Conservation (phyloP, 2,888 invertebrate genomes). For the Mactromeris polynyma region DNA sequence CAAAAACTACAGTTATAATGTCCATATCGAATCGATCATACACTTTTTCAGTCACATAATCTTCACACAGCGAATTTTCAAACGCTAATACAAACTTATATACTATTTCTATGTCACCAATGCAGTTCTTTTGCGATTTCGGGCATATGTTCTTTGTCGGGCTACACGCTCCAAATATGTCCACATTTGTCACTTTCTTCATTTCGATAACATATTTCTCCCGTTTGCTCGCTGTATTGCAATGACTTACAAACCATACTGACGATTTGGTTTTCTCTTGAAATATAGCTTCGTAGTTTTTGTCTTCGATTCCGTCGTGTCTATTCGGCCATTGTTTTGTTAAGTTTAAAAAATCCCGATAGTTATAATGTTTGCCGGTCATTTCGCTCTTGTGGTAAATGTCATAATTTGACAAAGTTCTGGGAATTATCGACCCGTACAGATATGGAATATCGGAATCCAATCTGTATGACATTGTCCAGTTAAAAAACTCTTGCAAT, state of each 20-base stretch:
- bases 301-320: neutral
- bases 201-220: slow-evolving; percentile 55
- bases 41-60: slow-evolving; percentile 69
- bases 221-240: slow-evolving; percentile 54
- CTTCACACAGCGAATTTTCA: slow-evolving; percentile 67
- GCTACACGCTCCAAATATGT: slow-evolving; percentile 62
- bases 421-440: slow-evolving; percentile 48
- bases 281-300: slow-evolving; percentile 49
- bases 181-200: slow-evolving; percentile 43
- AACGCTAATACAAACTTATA: slow-evolving; percentile 69
- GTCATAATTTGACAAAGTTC: neutral
- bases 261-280: slow-evolving; percentile 34
- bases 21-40: slow-evolving; percentile 58
- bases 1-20: slow-evolving; percentile 58
- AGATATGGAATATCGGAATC: slow-evolving; percentile 67
- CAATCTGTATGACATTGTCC: slow-evolving; percentile 65
- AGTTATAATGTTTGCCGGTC: neutral
- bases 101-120: neutral
- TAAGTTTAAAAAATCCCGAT: neutral
- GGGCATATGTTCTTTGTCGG: slow-evolving; percentile 36
- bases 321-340: neutral
- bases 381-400: neutral
- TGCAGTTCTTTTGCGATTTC: neutral
- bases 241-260: slow-evolving; percentile 64
- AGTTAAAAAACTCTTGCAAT: slow-evolving; percentile 53